These are phyloP conservation scores for Siniperca knerii DNA, from an alignment of 2,113 vertebrate genomes.

Conservation along the genomic window DNA sequence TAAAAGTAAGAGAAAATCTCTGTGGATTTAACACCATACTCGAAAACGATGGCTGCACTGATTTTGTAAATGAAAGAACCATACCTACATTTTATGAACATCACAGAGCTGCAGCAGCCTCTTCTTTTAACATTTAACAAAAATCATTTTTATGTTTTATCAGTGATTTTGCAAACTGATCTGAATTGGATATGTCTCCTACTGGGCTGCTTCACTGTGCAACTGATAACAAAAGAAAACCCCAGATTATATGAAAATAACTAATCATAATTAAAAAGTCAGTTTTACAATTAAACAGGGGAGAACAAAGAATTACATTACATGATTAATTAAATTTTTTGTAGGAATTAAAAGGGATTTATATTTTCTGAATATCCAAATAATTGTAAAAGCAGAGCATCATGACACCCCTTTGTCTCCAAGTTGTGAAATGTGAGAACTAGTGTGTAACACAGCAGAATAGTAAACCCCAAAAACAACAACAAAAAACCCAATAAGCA, in stretches of 20 bases:
- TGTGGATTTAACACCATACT: slow-evolving; percentile 4
- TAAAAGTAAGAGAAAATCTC: background rate
- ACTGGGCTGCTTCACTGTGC: background rate
- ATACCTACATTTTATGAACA: background rate
- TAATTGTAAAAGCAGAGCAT: background rate
- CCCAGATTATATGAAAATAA: background rate
- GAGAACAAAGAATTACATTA: background rate
- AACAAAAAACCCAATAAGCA: background rate
- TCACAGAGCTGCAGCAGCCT: background rate
- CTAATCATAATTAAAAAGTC: background rate
- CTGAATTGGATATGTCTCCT: background rate
- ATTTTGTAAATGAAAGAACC: background rate
- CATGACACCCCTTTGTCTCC: fast-evolving
- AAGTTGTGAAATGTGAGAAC: background rate
- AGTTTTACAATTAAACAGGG: background rate
- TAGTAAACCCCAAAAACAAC: background rate
- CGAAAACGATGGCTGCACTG: background rate
- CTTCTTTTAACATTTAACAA: background rate
- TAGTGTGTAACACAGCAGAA: background rate
- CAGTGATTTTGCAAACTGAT: background rate
- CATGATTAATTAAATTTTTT: background rate
- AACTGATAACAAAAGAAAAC: background rate
- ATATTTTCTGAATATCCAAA: background rate
- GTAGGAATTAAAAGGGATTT: background rate
- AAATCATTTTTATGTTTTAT: background rate